phyloP scores from a whole-genome alignment of 1,140 invertebrate species.

The Teleogryllus occipitalis region DNA sequence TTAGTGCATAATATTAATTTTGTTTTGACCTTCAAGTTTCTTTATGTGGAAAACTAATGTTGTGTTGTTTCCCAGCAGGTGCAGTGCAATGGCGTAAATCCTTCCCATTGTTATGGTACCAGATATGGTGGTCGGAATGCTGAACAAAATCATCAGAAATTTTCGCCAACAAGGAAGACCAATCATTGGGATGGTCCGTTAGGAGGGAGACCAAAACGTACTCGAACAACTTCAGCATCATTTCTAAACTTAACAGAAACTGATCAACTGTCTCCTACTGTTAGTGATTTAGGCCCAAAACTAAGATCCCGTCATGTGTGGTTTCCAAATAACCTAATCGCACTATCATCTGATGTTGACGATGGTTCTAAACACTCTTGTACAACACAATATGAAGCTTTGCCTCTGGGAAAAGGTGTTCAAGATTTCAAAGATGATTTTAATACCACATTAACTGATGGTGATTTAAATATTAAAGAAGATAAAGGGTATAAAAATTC shows the following conservation, averaged over 20 bases:
- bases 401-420: neutral
- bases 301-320: conserved; percentile 24
- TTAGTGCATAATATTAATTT: too few relatives aligned
- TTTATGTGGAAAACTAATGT: too few relatives aligned
- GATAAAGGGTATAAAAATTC: neutral
- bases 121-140: conserved; percentile 29
- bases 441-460: neutral
- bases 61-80: too few relatives aligned
- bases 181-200: conserved; percentile 24
- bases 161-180: conserved; percentile 27
- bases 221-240: conserved; percentile 7
- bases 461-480: neutral
- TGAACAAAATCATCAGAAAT: neutral
- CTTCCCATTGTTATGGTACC: conserved; percentile 27
- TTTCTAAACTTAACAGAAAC: conserved; percentile 9
- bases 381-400: neutral
- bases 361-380: conserved; percentile 11
- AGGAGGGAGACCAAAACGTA: neutral
- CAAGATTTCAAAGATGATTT: neutral
- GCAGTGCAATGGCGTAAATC: conserved; percentile 16
- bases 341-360: conserved; percentile 27
- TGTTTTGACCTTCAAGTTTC: too few relatives aligned
- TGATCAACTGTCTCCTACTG: conserved; percentile 27
- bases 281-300: conserved; percentile 27
- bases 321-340: conserved; percentile 26